Evolutionary conservation across 2,113 vertebrate genomes (phyloP).

Genomic region (Lipotes vexillifer): DNA sequence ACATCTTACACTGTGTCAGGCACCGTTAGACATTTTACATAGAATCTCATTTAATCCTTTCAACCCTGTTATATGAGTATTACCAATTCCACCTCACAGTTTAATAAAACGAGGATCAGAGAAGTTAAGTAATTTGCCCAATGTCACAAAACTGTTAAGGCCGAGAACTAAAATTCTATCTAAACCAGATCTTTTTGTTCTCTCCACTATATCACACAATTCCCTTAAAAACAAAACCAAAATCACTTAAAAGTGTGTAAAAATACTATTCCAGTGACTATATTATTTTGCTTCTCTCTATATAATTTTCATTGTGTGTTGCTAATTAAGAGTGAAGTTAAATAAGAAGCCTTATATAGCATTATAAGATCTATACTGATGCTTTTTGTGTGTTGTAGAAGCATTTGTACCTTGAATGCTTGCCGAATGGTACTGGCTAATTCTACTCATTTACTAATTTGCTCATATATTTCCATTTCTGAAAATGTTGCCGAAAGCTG

Average conservation of each 20-base stretch:
- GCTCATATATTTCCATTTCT: slow-evolving; percentile 51
- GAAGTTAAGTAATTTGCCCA: not conserved
- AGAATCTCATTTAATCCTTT: not conserved
- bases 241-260: not conserved
- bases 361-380: not conserved
- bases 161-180: not conserved
- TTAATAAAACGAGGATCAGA: not conserved
- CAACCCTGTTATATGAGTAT: not conserved
- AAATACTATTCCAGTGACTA: not conserved
- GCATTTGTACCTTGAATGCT: not conserved
- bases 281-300: not conserved
- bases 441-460: slow-evolving; percentile 45
- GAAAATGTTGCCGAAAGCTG: slow-evolving; percentile 49
- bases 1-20: not conserved
- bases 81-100: not conserved
- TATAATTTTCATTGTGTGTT: not conserved
- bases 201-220: not conserved
- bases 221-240: not conserved
- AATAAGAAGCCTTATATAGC: not conserved
- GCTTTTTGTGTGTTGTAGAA: not conserved
- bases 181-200: not conserved
- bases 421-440: slow-evolving; percentile 18
- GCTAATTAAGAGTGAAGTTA: slow-evolving; percentile 18
- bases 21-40: not conserved
- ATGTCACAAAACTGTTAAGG: not conserved